phyloP scores from a whole-genome alignment of 2,888 invertebrate species.

The Leptarthrus brevirostris region DNA sequence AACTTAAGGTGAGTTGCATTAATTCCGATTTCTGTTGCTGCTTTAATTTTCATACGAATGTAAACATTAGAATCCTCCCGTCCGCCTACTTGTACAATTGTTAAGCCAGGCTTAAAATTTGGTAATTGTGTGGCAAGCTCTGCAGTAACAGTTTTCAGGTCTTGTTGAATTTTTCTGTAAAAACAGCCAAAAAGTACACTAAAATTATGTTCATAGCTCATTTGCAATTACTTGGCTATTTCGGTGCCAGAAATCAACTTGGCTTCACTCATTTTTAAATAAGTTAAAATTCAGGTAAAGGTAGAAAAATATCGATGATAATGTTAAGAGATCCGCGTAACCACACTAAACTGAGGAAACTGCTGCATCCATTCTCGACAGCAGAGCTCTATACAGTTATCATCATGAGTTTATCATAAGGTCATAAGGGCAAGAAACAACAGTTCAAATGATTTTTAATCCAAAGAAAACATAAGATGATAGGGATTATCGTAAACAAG shows the following conservation, averaged over 20 bases:
- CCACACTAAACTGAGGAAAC: too few relatives aligned
- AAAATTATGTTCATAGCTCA: too few relatives aligned
- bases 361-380: too few relatives aligned
- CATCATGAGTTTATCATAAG: too few relatives aligned
- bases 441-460: too few relatives aligned
- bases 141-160: constrained; percentile 75
- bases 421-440: too few relatives aligned
- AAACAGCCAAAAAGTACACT: constrained; percentile 5
- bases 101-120: constrained; percentile 79
- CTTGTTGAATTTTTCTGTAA: constrained; percentile 77
- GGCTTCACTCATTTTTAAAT: constrained; percentile 62
- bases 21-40: constrained; percentile 92
- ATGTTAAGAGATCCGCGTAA: too few relatives aligned
- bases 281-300: too few relatives aligned
- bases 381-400: too few relatives aligned
- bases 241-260: constrained; percentile 75
- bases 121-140: constrained; percentile 71
- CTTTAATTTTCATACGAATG: constrained; percentile 94
- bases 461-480: too few relatives aligned
- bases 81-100: constrained; percentile 96
- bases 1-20: constrained; percentile 82
- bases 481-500: too few relatives aligned
- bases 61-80: constrained; percentile 98
- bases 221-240: constrained; percentile 80
- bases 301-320: too few relatives aligned